Conservation (phyloP, 1,140 invertebrate genomes). For the Adoxophyes honmai region DNA sequence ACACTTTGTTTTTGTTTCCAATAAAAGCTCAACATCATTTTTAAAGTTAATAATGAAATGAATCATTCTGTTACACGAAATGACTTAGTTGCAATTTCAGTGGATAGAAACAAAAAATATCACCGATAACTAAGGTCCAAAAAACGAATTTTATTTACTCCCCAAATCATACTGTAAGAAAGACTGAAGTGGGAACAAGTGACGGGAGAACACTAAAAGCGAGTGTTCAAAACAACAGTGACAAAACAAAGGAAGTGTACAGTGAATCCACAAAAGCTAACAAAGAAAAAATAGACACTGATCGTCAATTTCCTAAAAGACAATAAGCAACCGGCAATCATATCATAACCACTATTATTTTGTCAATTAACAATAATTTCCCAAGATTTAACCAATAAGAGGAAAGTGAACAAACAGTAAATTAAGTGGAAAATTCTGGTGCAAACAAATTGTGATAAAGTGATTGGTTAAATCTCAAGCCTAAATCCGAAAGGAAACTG, state of each 20-base stretch:
- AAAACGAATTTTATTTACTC: slow-evolving; percentile 20
- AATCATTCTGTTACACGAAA: too few relatives aligned
- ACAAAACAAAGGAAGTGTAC: too few relatives aligned
- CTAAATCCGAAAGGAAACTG: neutral
- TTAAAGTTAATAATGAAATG: too few relatives aligned
- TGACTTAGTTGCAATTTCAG: neutral
- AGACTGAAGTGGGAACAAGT: slow-evolving; percentile 54
- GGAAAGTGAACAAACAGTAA: neutral
- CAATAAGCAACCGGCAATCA: slow-evolving; percentile 1
- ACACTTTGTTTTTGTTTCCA: too few relatives aligned
- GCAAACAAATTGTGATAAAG: slow-evolving; percentile 3
- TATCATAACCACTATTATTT: slow-evolving; percentile 7
- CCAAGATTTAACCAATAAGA: neutral
- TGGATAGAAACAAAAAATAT: slow-evolving; percentile 14
- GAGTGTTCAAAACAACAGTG: slow-evolving; percentile 12
- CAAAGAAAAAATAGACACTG: neutral
- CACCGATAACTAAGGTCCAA: slow-evolving; percentile 29
- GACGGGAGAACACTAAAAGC: slow-evolving; percentile 11
- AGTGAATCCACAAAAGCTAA: too few relatives aligned
- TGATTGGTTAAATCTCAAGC: neutral
- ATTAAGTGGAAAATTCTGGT: neutral
- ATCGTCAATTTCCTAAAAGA: slow-evolving; percentile 6
- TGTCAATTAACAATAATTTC: neutral
- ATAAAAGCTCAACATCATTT: too few relatives aligned
- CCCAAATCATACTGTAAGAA: slow-evolving; percentile 24